phyloP scores from a whole-genome alignment of 2,797 vertebrate genomes.

The Taenioides sp. region DNA sequence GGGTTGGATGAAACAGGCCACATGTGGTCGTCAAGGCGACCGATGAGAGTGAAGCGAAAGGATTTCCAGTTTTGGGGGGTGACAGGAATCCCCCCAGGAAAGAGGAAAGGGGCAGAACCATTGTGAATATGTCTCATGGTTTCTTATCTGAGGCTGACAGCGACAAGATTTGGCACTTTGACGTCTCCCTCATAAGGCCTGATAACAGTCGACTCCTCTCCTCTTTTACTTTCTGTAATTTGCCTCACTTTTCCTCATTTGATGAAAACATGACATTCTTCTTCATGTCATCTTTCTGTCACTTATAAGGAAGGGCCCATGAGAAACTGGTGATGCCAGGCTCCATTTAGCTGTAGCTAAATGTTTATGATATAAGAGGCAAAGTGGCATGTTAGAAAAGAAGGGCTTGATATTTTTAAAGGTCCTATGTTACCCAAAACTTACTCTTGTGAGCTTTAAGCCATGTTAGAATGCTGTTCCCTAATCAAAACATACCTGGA shows the following conservation, averaged over 20 bases:
- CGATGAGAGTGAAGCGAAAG: constrained; percentile 60
- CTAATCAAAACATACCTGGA: no score
- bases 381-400: no score
- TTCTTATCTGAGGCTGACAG: constrained; percentile 70
- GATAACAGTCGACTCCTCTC: constrained; percentile 10
- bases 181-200: constrained; percentile 28
- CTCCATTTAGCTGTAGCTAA: constrained; percentile 9
- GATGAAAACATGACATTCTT: constrained; percentile 23
- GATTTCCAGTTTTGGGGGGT: constrained; percentile 67
- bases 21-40: constrained; percentile 56
- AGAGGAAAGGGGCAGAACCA: constrained; percentile 18
- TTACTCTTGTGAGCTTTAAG: no score
- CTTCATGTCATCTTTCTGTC: constrained; percentile 5
- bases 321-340: constrained; percentile 14
- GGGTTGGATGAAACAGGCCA: constrained; percentile 60
- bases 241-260: constrained; percentile 8
- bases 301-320: not conserved
- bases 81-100: constrained; percentile 48
- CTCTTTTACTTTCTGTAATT: constrained; percentile 10
- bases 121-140: constrained; percentile 28
- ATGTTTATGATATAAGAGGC: not conserved
- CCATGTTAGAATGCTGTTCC: no score
- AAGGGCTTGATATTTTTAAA: no score
- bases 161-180: constrained; percentile 54
- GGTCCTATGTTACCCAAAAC: no score